Evolutionary conservation across 2,113 vertebrate genomes (phyloP), one percentile per base, ranked within the genome.

Genomic region (Xiphophorus maculatus): DNA sequence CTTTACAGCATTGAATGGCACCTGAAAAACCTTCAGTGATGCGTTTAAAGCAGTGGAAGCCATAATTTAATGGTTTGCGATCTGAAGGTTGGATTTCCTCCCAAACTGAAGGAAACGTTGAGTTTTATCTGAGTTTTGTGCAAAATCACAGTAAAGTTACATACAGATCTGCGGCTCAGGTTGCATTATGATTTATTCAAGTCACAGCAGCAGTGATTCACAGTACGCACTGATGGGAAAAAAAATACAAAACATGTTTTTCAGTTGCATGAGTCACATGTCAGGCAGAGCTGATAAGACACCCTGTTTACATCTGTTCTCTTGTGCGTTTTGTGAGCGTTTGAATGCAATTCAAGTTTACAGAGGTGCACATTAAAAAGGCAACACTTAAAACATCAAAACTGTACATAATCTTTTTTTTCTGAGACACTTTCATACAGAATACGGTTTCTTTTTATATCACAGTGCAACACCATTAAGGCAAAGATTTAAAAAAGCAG

Each of bases 391-490:
- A 88, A 85, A 69, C 60, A 73, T 64, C 76, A 71, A 73, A 73
- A 3, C 7, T 12, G 69, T 37, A 66, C 68, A 33, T 35, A 68
- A 48, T 1, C 60, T 62, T 63, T 68, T 33, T 60, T 70, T 40
- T 29, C 13, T 76, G 6, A 74, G 70, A 77, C 30, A 69, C 54
- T 30, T 72, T 77, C 81, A 81, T 74, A 73, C 65, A 79, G 35
- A 33, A 63, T 15, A 48, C 22, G 10, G 58, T 83, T 73, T 63
- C 0, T 78, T 65, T 85, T 73, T 82, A 81, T 77, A 63, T 83
- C 86, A 88, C 86, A 85, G 86, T 88, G 83, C 72, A 61, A 74
- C 66, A 81, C 60, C 67, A 79, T 90, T 85, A 89, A 91, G 89
- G 89, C 89, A n/a, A 74, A 2, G 25, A 81, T 29, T 35, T 32